Evolutionary conservation across 2,113 vertebrate species (phyloP).

Genomic region (Spea bombifrons): DNA sequence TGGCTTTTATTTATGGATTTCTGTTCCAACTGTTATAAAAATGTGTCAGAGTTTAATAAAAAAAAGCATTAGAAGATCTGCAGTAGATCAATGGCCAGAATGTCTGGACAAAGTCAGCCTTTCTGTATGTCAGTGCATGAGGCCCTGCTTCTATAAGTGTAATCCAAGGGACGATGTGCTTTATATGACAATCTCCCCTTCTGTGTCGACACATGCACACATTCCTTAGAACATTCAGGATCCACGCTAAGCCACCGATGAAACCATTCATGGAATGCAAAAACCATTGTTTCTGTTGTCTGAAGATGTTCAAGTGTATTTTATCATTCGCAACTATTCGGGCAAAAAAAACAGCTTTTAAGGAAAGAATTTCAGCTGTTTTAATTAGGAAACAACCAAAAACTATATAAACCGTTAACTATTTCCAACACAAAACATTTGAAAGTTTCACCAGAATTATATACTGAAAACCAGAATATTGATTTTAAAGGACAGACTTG

Average conservation of each 20-base stretch:
- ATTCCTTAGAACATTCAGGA: slow-evolving; percentile 33
- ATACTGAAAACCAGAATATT: background rate
- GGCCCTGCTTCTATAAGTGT: slow-evolving; percentile 4
- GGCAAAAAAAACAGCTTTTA: too few species aligned
- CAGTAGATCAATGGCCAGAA: background rate
- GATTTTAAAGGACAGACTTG: slow-evolving; percentile 8
- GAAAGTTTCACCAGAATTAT: background rate
- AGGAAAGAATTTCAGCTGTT: too few species aligned
- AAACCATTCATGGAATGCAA: slow-evolving; percentile 35
- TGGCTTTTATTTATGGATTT: too few species aligned
- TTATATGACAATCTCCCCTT: slow-evolving; percentile 13
- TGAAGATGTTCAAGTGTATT: too few species aligned
- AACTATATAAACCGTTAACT: background rate
- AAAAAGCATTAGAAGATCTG: too few species aligned
- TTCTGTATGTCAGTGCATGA: slow-evolving; percentile 9
- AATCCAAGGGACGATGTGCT: background rate
- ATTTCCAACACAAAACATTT: background rate
- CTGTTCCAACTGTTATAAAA: too few species aligned
- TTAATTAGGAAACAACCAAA: too few species aligned
- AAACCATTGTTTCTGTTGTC: background rate
- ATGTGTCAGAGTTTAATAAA: too few species aligned
- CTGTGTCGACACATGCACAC: slow-evolving; percentile 15
- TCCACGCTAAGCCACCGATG: background rate
- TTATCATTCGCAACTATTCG: too few species aligned
- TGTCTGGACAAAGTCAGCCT: background rate